Base-by-base conservation (phyloP, 1,140 invertebrate genomes). In the Macrotrachela quadricornifera region DNA sequence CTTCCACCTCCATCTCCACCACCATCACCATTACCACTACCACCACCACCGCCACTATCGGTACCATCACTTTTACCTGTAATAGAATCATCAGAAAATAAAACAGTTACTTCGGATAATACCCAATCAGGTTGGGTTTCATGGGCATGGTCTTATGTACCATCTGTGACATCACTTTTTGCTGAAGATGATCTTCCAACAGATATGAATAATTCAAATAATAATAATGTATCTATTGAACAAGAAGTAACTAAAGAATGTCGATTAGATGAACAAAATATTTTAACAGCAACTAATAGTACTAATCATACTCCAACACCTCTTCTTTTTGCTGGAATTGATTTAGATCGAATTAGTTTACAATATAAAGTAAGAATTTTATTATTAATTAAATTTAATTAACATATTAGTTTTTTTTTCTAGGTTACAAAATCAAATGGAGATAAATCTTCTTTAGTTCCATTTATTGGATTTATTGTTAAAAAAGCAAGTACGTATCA, bases 241-340 rank as follows among this genome's bases (percentile, higher is more conserved):
- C 21, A 30, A 30, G 3, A 30, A 8, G 21, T 4, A 30, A 8
- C 8, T 2, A 30, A 30, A 30, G 3, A 30, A 30, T 4, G 2
- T 4, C 21, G 3, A 30, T 4, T 4, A 30, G 21, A 30, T 4
- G 21, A 30, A 30, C 21, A 30, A 4, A 30, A 30, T 30, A 2
- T 8, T 4, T 21, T 18, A 38, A 46, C 52, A 1, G 50, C 44
- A 10, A 60, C 51, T 38, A 63, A 62, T 30, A 30, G 8, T 30
- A 30, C 8, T 30, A 30, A 30, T 30, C 2, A 8, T 30, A 30
- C 56, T 46, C 50, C 59, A 12, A 59, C 61, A 12, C 55, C 75
- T 41, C 70, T 74, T 3, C 61, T 80, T 45, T 73, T 78, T 57
- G 64, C 79, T 59, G 78, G 78, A 18, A 63, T 80, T 57, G 80